Percentiles rank a stretch among this genome's conserved stretches.
Evolutionary conservation across 2,888 invertebrate species (phyloP).

Genomic region (Gnatocerus cornutus): DNA sequence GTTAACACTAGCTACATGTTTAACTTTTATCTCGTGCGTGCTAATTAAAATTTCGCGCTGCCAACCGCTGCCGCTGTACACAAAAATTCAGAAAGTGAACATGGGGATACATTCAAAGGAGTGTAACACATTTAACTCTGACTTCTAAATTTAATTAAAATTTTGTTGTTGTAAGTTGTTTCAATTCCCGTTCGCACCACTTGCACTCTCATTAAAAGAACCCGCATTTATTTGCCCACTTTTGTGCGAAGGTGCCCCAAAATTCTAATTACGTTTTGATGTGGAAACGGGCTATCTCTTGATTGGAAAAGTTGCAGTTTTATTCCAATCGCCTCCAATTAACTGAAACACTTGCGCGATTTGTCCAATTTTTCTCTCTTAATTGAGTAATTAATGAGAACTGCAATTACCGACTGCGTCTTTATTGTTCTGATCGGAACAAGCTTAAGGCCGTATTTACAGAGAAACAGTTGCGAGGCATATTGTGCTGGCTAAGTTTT

Average conservation of each 20-base stretch:
- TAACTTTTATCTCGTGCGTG: slow-evolving; percentile 17
- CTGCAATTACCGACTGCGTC: background rate
- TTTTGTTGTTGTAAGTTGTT: slow-evolving; percentile 5
- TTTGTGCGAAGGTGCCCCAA: background rate
- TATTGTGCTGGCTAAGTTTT: slow-evolving; percentile 45
- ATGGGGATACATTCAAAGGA: background rate
- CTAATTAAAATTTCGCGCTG: background rate
- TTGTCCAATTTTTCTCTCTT: slow-evolving; percentile 22
- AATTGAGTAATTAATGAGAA: slow-evolving; percentile 23
- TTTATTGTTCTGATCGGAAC: slow-evolving; percentile 25
- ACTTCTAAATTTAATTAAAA: slow-evolving; percentile 6
- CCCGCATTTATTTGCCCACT: background rate
- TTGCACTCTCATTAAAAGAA: slow-evolving; percentile 8
- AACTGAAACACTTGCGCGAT: slow-evolving; percentile 15
- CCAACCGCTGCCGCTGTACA: background rate
- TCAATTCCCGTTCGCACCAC: slow-evolving; percentile 3
- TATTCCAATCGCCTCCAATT: slow-evolving; percentile 17
- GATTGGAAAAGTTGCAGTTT: slow-evolving; percentile 36
- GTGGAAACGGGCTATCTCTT: slow-evolving; percentile 12
- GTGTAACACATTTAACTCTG: background rate
- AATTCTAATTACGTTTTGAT: slow-evolving; percentile 14
- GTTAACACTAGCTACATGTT: slow-evolving; percentile 44
- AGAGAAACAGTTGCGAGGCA: slow-evolving; percentile 29
- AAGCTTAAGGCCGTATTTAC: slow-evolving; percentile 6
- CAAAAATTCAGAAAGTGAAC: no score